Evolutionary conservation across 2,888 invertebrate species (phyloP), one percentile per base, ranked within the genome.

Genomic region (Nomada lathburiana): DNA sequence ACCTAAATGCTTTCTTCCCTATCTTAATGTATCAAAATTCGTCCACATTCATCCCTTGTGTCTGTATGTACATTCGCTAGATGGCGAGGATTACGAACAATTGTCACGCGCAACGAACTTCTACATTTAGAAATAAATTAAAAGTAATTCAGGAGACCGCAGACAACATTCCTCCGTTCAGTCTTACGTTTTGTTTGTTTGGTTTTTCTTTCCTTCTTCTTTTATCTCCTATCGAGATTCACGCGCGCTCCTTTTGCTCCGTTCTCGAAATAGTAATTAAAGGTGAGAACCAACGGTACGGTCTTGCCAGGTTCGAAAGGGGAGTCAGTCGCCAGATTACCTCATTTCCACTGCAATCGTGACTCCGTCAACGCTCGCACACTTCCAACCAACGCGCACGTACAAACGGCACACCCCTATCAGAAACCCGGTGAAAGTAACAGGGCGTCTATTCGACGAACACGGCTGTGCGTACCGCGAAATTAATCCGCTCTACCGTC

Each of bases 401-500:
- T 47, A 16, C 16, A n/a, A n/a, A 26, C 44, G 47, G 10, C 13
- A n/a, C 16, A 20, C 57, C 26, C 50, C 20, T 47, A 36, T 18
- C 4, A 18, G 60, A 50, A 11, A 36, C 20, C 36, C 52, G n/a
- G 23, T 36, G 59, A 20, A 80, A 62, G 16, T 18, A 60, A 11
- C 50, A 50, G n/a, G 44, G 47, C 23, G 23, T 11, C 16, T 9
- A 20, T 16, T 71, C 20, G 60, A 71, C 50, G 50, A 65, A 79
- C 47, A 23, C 70, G 20, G 23, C 53, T 29, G 50, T 52, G 52
- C 55, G 4, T 13, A 26, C 50, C 26, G 44, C 53, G 74, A 65
- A 62, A 70, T 67, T 67, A 65, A 75, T 71, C 50, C 64, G 26
- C 53, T 59, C 65, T 50, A 29, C 47, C 64, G 26, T 74, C 44